phyloP scores from a whole-genome alignment of 1,140 invertebrate species.

The Hypothenemus hampei region DNA sequence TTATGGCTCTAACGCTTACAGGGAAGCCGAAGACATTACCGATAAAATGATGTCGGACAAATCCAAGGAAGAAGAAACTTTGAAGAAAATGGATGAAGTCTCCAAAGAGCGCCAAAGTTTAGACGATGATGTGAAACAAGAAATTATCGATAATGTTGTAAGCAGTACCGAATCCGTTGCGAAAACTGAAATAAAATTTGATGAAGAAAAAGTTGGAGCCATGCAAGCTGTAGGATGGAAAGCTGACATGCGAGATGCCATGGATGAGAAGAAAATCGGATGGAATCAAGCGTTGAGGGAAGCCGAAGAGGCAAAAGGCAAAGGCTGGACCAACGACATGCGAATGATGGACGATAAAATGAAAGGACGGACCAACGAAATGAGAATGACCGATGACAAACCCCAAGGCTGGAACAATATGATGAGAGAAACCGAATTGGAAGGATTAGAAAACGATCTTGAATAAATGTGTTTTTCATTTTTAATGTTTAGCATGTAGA shows the following conservation, averaged over 20 bases:
- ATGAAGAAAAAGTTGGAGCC: slow-evolving; percentile 12
- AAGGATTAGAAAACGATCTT: slow-evolving; percentile 3
- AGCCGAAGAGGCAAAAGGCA: not conserved
- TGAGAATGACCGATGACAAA: slow-evolving; percentile 2
- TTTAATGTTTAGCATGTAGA: not conserved
- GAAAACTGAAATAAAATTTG: slow-evolving; percentile 1
- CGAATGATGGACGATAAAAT: slow-evolving; percentile 1
- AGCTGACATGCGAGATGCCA: slow-evolving; percentile 10
- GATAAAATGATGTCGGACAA: slow-evolving; percentile 14
- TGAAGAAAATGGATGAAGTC: slow-evolving; percentile 33
- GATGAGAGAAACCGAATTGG: not conserved
- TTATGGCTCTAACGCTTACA: slow-evolving; percentile 24
- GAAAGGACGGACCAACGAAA: not conserved
- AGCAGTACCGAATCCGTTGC: not conserved
- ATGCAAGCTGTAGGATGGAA: not conserved
- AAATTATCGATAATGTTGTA: not conserved
- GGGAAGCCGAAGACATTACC: slow-evolving; percentile 3
- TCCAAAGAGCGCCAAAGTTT: slow-evolving; percentile 20
- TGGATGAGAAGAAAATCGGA: not conserved
- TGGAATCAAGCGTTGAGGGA: not conserved
- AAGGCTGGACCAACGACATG: not conserved
- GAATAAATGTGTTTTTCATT: no score
- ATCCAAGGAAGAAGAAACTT: slow-evolving; percentile 32
- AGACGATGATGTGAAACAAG: not conserved
- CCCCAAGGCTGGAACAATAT: not conserved